A percentile compares a stretch with the other conserved stretches of the same genome.
These are phyloP conservation scores for Folsomia manolachei DNA, from an alignment of 2,888 invertebrate species.

Conservation along the genomic window DNA sequence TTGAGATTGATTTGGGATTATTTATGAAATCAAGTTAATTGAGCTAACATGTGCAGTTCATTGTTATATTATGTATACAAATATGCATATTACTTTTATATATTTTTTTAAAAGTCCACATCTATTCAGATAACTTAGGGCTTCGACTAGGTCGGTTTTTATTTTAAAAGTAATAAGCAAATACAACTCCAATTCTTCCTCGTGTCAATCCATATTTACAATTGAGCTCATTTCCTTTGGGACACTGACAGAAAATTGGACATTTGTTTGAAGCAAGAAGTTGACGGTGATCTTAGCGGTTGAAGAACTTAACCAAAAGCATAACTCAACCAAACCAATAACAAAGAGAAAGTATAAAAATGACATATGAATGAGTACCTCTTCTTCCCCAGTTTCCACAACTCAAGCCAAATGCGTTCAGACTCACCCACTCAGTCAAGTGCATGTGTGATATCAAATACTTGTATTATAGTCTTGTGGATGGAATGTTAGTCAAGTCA, in stretches of 20 bases:
- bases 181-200: not conserved
- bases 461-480: too few relatives aligned
- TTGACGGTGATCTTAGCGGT: too few relatives aligned
- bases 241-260: not conserved
- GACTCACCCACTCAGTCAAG: too few relatives aligned
- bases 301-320: too few relatives aligned
- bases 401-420: not conserved
- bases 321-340: too few relatives aligned
- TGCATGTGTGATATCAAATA: too few relatives aligned
- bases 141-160: too few relatives aligned
- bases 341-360: not conserved
- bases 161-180: not conserved
- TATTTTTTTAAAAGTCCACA: not conserved
- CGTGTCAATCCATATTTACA: not conserved
- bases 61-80: not conserved
- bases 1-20: too few relatives aligned
- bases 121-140: too few relatives aligned
- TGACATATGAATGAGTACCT: not conserved
- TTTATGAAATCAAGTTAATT: too few relatives aligned
- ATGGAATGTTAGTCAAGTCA: too few relatives aligned
- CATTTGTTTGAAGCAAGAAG: not conserved
- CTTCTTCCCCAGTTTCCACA: not conserved
- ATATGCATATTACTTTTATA: not conserved
- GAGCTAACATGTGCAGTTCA: not conserved
- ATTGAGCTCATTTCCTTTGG: conserved; percentile 1